These are phyloP conservation scores for Penaeus indicus DNA, from an alignment of 1,140 invertebrate genomes.

Conservation along the genomic window DNA sequence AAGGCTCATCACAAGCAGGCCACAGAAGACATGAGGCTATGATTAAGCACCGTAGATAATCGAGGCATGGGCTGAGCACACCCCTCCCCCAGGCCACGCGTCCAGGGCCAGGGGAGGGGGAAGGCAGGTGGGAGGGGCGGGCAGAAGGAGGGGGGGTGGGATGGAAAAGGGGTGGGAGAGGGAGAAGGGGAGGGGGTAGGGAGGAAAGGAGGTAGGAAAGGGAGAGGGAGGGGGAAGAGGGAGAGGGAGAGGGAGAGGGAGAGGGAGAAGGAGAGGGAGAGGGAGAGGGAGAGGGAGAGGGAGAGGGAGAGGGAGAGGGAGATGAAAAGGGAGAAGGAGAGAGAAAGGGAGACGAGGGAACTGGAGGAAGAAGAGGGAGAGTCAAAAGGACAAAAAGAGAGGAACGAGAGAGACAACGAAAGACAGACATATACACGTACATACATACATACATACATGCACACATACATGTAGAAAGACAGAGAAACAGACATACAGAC, in stretches of 20 bases:
- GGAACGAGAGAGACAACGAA: neutral
- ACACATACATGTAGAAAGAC: too few species aligned
- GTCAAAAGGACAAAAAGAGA: neutral
- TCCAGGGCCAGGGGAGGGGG: too few species aligned
- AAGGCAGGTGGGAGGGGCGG: neutral
- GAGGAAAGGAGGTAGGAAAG: neutral
- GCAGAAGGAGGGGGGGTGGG: too few species aligned
- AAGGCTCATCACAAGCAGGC: too few species aligned
- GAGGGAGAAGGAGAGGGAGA: neutral
- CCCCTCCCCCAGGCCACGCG: too few species aligned
- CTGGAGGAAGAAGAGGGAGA: neutral
- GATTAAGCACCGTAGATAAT: too few species aligned
- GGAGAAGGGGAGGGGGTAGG: neutral
- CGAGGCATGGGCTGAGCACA: too few species aligned
- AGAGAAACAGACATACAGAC: too few species aligned
- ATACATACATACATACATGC: too few species aligned
- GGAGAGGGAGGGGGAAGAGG: neutral
- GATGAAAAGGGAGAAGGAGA: neutral
- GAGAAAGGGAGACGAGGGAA: neutral
- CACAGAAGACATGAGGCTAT: too few species aligned
- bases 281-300: neutral
- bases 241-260: conserved; percentile 20
- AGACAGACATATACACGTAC: neutral
- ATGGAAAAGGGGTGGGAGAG: neutral
- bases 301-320: neutral